Conservation (phyloP, 2,797 vertebrate species). For the Enteromius fasciolatus region DNA sequence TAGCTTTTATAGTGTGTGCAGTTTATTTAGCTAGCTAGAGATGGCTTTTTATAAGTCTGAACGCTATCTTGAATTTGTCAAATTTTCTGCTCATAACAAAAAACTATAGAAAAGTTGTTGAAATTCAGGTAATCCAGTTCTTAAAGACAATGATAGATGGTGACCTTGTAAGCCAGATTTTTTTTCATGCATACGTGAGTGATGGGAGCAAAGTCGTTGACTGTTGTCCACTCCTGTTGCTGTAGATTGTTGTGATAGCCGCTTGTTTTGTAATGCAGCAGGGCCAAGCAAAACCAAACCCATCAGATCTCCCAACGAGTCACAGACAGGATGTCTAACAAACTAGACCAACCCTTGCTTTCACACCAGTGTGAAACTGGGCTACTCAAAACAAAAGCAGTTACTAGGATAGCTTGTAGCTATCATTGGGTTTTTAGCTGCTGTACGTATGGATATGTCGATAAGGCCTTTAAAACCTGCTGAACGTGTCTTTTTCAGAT, state of each 20-base stretch:
- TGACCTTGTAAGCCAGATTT: slow-evolving; percentile 22
- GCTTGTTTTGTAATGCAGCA: slow-evolving; percentile 27
- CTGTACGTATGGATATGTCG: slow-evolving; percentile 45
- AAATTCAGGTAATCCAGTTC: neutral
- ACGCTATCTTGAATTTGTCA: no score
- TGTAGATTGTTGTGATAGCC: slow-evolving; percentile 17
- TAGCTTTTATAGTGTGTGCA: neutral
- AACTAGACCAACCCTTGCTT: slow-evolving; percentile 43
- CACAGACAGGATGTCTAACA: slow-evolving; percentile 49
- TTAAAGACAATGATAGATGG: neutral
- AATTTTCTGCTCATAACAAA: neutral
- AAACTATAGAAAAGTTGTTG: neutral
- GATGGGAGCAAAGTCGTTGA: neutral
- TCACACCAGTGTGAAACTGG: slow-evolving; percentile 52
- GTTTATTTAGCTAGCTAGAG: neutral
- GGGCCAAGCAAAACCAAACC: slow-evolving; percentile 53
- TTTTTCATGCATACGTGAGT: neutral
- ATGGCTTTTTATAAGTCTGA: neutral
- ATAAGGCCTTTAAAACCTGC: slow-evolving; percentile 61
- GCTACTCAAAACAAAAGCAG: slow-evolving; percentile 19
- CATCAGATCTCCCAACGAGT: slow-evolving; percentile 40
- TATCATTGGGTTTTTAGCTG: neutral
- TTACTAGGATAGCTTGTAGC: slow-evolving; percentile 17
- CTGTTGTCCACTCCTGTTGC: neutral
- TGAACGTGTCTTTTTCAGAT: slow-evolving; percentile 65